Evolutionary conservation across 2,113 vertebrate species (phyloP).

Genomic region (Lycaon pictus): DNA sequence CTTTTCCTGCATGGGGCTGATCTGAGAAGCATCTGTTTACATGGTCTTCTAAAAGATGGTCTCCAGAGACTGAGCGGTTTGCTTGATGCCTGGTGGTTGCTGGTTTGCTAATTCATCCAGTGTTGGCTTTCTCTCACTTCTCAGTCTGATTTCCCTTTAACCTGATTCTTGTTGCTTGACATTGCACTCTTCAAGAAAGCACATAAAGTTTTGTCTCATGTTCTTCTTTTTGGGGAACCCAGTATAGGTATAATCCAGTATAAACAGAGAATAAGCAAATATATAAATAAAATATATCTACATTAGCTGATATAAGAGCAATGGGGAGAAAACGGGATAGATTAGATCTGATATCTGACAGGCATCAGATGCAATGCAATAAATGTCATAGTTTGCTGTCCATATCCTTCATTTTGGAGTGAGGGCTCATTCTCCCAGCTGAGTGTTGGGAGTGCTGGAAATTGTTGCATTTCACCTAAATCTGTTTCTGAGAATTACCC

Average conservation of each 20-base stretch:
- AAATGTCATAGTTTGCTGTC: not conserved
- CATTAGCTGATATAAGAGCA: not conserved
- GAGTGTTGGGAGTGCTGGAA: not conserved
- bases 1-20: not conserved
- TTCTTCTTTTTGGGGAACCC: not conserved
- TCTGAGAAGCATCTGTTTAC: not conserved
- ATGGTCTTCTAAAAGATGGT: not conserved
- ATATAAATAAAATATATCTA: not conserved
- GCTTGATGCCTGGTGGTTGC: not conserved
- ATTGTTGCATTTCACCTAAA: not conserved
- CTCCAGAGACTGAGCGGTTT: not conserved
- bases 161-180: not conserved
- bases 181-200: not conserved
- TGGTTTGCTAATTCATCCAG: not conserved
- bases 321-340: not conserved
- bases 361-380: not conserved
- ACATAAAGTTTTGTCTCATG: not conserved
- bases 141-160: not conserved
- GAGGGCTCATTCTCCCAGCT: not conserved
- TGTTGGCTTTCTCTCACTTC: not conserved
- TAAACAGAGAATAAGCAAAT: not conserved
- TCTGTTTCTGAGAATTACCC: not conserved
- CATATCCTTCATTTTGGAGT: not conserved
- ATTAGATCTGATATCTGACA: not conserved
- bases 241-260: not conserved